Conservation (phyloP, 2,797 vertebrate genomes). For the Leontopithecus rosalia region DNA sequence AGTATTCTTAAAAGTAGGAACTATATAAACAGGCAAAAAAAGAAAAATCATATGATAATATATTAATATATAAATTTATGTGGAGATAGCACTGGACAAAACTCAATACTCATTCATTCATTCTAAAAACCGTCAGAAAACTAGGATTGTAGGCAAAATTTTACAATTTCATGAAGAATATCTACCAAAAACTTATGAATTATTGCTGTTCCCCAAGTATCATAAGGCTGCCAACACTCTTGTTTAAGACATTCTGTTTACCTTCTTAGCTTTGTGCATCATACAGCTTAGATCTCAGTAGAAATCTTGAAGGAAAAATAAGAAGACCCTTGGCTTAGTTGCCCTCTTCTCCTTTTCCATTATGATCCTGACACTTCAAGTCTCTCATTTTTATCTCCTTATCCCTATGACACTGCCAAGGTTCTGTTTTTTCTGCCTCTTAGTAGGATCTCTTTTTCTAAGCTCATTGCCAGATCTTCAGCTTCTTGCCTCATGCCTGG, state of each 20-base stretch:
- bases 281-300: neutral
- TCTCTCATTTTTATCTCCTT: neutral
- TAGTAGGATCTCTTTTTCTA: neutral
- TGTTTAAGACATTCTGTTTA: neutral
- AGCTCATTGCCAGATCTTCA: neutral
- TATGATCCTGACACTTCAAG: neutral
- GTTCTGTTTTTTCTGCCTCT: neutral
- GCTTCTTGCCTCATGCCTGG: neutral
- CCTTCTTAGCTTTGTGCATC: neutral
- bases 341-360: neutral
- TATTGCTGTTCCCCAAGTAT: neutral
- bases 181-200: neutral
- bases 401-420: neutral
- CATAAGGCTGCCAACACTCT: neutral
- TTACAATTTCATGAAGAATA: neutral
- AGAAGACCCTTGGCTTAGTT: neutral
- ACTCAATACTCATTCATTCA: neutral
- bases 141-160: neutral
- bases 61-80: neutral
- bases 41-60: neutral
- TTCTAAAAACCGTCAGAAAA: neutral
- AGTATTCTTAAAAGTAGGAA: neutral
- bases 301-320: neutral
- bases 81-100: neutral
- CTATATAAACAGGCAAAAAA: neutral